Evolutionary conservation across 1,140 invertebrate genomes (phyloP).

Genomic region (Plectrocnemia conspersa): DNA sequence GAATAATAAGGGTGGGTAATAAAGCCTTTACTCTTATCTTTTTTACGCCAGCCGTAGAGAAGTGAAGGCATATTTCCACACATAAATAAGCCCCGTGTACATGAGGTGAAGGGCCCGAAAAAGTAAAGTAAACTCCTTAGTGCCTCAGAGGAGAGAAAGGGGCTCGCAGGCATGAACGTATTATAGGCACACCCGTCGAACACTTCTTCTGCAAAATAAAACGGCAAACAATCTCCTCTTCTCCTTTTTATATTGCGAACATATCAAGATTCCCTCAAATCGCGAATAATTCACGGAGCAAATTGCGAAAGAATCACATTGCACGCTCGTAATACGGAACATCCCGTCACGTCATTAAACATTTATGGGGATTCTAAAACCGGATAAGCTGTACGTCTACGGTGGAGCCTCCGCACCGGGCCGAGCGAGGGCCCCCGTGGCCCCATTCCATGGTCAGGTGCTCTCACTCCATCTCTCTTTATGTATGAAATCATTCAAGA

Average conservation of each 20-base stretch:
- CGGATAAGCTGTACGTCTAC: conserved; percentile 26
- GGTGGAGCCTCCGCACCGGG: neutral
- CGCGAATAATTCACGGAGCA: conserved; percentile 35
- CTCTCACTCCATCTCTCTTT: conserved; percentile 6
- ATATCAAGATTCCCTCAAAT: conserved; percentile 28
- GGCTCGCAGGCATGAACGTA: neutral
- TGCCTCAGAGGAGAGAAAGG: no score
- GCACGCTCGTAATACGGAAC: conserved; percentile 31
- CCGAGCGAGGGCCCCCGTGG: neutral
- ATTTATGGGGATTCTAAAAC: conserved; percentile 35
- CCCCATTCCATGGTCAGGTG: conserved; percentile 1
- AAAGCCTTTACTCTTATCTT: no score
- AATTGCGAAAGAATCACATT: conserved; percentile 36
- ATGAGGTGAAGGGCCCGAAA: no score
- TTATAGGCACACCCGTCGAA: neutral
- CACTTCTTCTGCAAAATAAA: conserved; percentile 13
- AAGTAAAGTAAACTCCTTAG: no score
- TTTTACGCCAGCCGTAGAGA: no score
- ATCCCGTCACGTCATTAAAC: conserved; percentile 35
- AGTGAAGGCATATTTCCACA: no score
- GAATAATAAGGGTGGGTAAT: no score
- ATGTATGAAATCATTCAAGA: conserved; percentile 34
- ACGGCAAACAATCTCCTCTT: conserved; percentile 23
- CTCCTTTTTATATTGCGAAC: conserved; percentile 14
- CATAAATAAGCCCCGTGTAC: no score